Evolutionary conservation across 2,888 invertebrate species (phyloP).

Genomic region (Dryomyza anilis): DNA sequence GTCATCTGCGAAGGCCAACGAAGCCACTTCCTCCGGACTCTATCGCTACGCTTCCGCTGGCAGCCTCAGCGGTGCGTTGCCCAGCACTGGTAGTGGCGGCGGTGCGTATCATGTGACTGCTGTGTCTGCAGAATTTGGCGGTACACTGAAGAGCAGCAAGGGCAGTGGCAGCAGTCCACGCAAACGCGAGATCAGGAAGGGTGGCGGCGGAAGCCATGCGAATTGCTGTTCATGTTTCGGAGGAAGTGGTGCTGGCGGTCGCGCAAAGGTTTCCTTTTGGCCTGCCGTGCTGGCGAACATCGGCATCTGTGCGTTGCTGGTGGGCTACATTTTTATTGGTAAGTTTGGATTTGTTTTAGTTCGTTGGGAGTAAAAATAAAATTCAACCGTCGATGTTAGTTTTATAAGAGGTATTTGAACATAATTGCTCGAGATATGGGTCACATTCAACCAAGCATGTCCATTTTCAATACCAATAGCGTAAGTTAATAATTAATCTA

Average conservation of each 20-base stretch:
- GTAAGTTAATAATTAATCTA: too few relatives aligned
- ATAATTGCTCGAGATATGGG: too few relatives aligned
- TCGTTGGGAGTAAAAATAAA: not conserved
- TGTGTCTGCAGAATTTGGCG: conserved; percentile 22
- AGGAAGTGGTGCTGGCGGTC: not conserved
- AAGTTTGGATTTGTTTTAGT: conserved; percentile 16
- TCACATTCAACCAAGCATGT: too few relatives aligned
- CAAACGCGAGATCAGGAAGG: not conserved
- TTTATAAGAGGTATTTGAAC: too few relatives aligned
- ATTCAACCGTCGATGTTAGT: not conserved
- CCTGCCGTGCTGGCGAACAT: conserved; percentile 33
- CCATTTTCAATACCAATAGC: too few relatives aligned
- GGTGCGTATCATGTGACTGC: not conserved
- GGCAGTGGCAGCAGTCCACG: not conserved
- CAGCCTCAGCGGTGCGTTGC: not conserved
- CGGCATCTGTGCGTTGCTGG: conserved; percentile 32
- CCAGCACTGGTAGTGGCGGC: not conserved
- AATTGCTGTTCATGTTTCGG: conserved; percentile 30
- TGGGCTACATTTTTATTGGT: conserved; percentile 34
- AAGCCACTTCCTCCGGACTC: conserved; percentile 12
- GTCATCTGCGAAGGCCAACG: conserved; percentile 11
- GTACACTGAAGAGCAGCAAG: conserved; percentile 15
- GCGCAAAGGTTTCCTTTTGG: conserved; percentile 29
- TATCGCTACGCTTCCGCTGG: conserved; percentile 27
- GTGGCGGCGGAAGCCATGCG: not conserved